Conservation (phyloP, 2,888 invertebrate species). For the Polymixis lichenea region DNA sequence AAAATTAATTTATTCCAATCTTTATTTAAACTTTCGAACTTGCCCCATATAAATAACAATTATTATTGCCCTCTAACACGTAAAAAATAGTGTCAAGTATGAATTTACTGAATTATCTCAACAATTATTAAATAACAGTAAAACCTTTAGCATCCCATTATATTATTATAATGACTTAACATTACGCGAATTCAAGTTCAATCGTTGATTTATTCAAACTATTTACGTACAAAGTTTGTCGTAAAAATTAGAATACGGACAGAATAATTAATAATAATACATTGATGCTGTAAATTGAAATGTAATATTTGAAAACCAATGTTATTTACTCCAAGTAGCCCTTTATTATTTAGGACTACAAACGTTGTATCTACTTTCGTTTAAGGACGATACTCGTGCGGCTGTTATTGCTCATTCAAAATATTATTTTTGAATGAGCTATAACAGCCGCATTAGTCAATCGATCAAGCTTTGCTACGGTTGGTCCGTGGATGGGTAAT, state of each 20-base stretch:
- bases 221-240: background rate
- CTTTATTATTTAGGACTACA: background rate
- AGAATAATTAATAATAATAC: background rate
- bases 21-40: constrained; percentile 1
- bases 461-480: too few species aligned
- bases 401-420: too few species aligned
- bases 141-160: constrained; percentile 1
- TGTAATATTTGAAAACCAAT: too few species aligned
- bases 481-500: too few species aligned
- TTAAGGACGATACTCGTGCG: background rate
- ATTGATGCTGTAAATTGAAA: background rate
- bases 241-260: background rate
- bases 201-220: background rate
- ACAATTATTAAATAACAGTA: background rate
- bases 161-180: background rate
- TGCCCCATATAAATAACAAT: constrained; percentile 12
- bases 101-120: constrained; percentile 2
- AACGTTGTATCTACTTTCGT: background rate
- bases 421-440: too few species aligned
- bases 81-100: background rate
- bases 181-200: constrained; percentile 10
- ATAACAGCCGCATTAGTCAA: too few species aligned
- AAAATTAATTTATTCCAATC: background rate
- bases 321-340: background rate
- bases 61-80: constrained; percentile 9